Percentiles rank a stretch among this genome's conserved stretches.
These are phyloP conservation scores for Microcaecilia unicolor DNA, from an alignment of 2,797 vertebrate genomes.

Conservation along the genomic window DNA sequence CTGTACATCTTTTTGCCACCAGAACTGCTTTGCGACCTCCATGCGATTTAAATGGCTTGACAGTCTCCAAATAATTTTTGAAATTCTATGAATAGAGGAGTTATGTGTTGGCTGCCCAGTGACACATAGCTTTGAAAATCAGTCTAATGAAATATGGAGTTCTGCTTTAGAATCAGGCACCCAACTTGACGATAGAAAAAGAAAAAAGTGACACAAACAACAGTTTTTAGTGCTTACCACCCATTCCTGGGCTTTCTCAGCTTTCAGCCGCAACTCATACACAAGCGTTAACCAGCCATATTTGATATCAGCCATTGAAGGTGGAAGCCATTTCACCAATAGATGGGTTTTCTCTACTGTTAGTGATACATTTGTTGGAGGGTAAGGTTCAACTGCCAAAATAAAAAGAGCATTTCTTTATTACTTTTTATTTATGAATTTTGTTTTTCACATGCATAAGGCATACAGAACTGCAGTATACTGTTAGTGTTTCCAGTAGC, in stretches of 20 bases:
- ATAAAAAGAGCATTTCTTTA: slow-evolving; percentile 10
- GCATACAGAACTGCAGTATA: too few species aligned
- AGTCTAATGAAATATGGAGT: too few species aligned
- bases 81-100: too few species aligned
- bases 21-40: too few species aligned
- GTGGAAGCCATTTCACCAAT: slow-evolving; percentile 74
- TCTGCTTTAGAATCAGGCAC: too few species aligned
- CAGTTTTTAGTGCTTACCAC: slow-evolving; percentile 56
- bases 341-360: slow-evolving; percentile 62
- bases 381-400: slow-evolving; percentile 77
- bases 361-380: slow-evolving; percentile 72
- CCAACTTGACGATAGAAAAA: too few species aligned
- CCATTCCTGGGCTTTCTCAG: slow-evolving; percentile 67
- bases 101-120: too few species aligned
- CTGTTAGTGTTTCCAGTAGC: too few species aligned
- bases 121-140: too few species aligned
- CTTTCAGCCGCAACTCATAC: slow-evolving; percentile 75
- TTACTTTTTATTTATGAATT: background rate
- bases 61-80: too few species aligned
- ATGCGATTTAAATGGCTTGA: too few species aligned
- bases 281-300: slow-evolving; percentile 88
- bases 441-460: background rate
- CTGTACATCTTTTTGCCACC: too few species aligned
- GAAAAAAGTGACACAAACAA: background rate
- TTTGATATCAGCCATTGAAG: slow-evolving; percentile 67